Percentiles rank a stretch among this genome's conserved stretches.
phyloP scores from a whole-genome alignment of 2,113 vertebrate species.

The Onychostruthus taczanowskii region DNA sequence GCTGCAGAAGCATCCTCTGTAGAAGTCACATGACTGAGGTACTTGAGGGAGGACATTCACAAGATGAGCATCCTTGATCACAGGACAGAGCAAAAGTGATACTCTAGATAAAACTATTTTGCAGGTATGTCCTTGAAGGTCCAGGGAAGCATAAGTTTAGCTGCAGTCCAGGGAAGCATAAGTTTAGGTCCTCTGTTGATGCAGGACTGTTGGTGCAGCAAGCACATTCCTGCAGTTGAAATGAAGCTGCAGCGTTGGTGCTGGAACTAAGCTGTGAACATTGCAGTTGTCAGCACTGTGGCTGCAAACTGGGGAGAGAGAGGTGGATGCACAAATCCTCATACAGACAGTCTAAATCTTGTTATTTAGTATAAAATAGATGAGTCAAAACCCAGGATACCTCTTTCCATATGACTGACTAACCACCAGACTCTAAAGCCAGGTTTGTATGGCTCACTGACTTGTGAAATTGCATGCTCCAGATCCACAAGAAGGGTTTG shows the following conservation, averaged over 20 bases:
- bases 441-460: background rate
- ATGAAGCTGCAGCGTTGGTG: background rate
- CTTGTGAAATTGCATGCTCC: conserved; percentile 42
- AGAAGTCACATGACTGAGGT: background rate
- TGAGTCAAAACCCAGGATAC: background rate
- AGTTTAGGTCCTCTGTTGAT: background rate
- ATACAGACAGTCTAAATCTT: background rate
- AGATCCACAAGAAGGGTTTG: background rate
- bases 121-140: background rate
- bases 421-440: conserved; percentile 1
- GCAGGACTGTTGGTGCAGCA: background rate
- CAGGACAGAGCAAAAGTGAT: background rate
- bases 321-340: background rate
- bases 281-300: background rate
- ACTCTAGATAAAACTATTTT: background rate
- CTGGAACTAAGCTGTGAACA: background rate
- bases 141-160: background rate
- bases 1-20: background rate
- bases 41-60: background rate
- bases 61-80: background rate
- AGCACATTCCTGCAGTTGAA: background rate
- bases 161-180: background rate
- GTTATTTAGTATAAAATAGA: background rate
- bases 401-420: conserved; percentile 35
- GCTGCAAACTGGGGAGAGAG: background rate